Conservation (phyloP, 2,888 invertebrate genomes). For the Athripsodes cinereus region DNA sequence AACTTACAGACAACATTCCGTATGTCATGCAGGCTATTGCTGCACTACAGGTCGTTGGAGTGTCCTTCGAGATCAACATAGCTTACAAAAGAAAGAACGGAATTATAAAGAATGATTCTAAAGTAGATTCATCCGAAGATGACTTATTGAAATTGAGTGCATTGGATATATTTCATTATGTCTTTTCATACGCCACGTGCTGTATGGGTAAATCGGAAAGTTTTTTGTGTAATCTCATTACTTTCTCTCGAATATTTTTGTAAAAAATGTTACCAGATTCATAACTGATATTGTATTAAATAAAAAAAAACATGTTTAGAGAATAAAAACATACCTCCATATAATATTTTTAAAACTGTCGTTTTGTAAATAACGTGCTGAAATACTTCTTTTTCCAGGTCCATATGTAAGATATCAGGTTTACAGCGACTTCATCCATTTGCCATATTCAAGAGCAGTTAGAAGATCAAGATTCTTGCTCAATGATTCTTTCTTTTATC, state of each 20-base stretch:
- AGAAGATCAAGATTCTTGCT: neutral
- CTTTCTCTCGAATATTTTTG: too few relatives aligned
- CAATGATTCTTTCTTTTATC: too few relatives aligned
- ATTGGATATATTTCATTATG: conserved; percentile 11
- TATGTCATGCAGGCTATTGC: conserved; percentile 9
- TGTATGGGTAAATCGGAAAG: conserved; percentile 5
- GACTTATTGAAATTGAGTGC: neutral
- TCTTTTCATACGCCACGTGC: conserved; percentile 8
- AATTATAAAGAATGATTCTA: neutral
- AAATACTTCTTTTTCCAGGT: conserved; percentile 7
- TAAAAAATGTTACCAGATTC: too few relatives aligned
- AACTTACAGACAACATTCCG: neutral
- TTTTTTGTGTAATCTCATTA: too few relatives aligned
- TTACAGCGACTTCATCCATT: conserved; percentile 4
- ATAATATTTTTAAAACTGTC: too few relatives aligned
- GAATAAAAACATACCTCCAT: too few relatives aligned
- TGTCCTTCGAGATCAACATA: conserved; percentile 15
- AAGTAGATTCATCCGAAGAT: neutral
- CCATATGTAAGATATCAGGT: conserved; percentile 13
- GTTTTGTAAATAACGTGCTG: too few relatives aligned
- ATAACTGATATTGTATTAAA: too few relatives aligned
- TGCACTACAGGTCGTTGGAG: conserved; percentile 9
- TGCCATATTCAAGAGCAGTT: conserved; percentile 5
- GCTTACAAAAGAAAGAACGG: conserved; percentile 2
- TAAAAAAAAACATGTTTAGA: too few relatives aligned